Conservation (phyloP, 1,140 invertebrate genomes). For the Brachionus angularis region DNA sequence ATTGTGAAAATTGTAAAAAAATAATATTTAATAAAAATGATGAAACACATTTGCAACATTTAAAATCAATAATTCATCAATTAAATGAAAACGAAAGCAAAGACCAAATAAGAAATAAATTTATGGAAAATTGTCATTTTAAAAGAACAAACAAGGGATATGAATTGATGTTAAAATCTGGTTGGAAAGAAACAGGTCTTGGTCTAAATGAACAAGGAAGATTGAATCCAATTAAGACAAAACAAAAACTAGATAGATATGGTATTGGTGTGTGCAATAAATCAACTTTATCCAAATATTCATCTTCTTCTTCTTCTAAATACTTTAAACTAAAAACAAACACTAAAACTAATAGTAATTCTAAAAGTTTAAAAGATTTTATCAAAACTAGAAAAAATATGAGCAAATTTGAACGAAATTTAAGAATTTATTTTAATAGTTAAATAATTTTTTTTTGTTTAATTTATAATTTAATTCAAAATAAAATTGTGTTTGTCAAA, state of each 20-base stretch:
- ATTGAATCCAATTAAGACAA: conserved; percentile 24
- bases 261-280: conserved; percentile 37
- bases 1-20: conserved; percentile 29
- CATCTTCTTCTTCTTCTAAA: no score
- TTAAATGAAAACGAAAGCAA: conserved; percentile 2
- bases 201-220: conserved; percentile 38
- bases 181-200: conserved; percentile 42
- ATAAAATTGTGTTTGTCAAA: background rate
- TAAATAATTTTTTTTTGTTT: background rate
- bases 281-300: no score
- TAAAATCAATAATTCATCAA: conserved; percentile 18
- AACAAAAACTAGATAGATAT: conserved; percentile 19
- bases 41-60: background rate
- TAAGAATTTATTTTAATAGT: conserved; percentile 8
- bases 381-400: background rate
- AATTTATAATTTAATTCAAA: background rate
- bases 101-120: background rate
- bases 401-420: background rate
- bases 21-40: conserved; percentile 24
- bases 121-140: conserved; percentile 11
- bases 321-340: no score
- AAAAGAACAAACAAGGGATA: conserved; percentile 34
- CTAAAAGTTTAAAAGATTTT: conserved; percentile 1
- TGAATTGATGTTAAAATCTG: conserved; percentile 43
- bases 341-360: no score